A percentile compares a stretch with the other conserved stretches of the same genome.
phyloP scores from a whole-genome alignment of 2,888 invertebrate species.

The Sesia apiformis region DNA sequence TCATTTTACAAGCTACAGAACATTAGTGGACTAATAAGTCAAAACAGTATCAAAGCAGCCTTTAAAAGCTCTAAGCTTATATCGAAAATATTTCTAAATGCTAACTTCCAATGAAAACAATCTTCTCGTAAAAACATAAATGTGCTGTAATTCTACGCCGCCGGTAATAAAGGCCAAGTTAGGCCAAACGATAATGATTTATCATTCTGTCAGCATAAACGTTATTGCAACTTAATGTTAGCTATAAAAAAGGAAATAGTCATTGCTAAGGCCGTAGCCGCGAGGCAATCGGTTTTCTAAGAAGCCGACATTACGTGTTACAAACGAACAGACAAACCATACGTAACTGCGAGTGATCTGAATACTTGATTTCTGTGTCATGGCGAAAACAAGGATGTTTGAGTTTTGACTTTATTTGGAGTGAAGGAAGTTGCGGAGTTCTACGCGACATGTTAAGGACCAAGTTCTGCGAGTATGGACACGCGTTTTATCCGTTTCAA shows the following conservation, averaged over 20 bases:
- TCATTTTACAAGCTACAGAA: too few relatives aligned
- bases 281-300: neutral
- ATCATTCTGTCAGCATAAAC: neutral
- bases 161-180: neutral
- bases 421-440: neutral
- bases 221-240: neutral
- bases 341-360: slow-evolving; percentile 1
- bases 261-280: slow-evolving; percentile 5
- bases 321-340: neutral
- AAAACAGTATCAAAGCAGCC: too few relatives aligned
- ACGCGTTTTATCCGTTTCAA: too few relatives aligned
- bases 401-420: neutral
- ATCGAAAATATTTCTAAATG: too few relatives aligned
- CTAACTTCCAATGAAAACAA: too few relatives aligned
- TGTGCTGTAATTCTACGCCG: neutral
- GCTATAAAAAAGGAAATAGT: neutral
- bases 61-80: too few relatives aligned
- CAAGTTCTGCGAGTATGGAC: too few relatives aligned
- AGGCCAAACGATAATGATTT: neutral
- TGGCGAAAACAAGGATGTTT: slow-evolving; percentile 2
- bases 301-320: neutral
- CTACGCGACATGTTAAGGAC: too few relatives aligned
- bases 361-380: slow-evolving; percentile 7
- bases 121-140: too few relatives aligned
- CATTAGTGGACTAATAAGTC: too few relatives aligned